Percentiles rank a stretch among this genome's conserved stretches.
phyloP scores from a whole-genome alignment of 2,113 vertebrate species.

The Athene cunicularia region DNA sequence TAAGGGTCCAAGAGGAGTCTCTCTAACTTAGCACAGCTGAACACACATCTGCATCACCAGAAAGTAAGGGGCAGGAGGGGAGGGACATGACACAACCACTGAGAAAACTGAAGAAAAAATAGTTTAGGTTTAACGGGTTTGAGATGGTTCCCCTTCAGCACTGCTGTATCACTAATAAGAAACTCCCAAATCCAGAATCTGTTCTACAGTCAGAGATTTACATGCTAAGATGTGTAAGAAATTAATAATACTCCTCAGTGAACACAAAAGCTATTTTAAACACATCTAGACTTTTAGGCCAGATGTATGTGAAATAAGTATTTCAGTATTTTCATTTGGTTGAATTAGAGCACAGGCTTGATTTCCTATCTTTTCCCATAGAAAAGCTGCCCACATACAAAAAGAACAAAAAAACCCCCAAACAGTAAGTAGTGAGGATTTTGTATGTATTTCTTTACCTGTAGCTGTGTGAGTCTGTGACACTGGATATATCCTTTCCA shows the following conservation, averaged over 20 bases:
- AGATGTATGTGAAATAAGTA: neutral
- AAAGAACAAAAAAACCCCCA: neutral
- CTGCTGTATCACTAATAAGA: neutral
- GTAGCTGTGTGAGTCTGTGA: slow-evolving; percentile 94
- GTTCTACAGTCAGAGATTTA: neutral
- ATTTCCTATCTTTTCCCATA: neutral
- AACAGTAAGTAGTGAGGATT: neutral
- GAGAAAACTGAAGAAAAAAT: neutral
- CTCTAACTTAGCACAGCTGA: neutral
- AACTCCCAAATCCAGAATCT: neutral
- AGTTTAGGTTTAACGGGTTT: neutral
- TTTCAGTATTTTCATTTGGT: neutral
- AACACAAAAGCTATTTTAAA: neutral
- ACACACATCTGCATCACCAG: neutral
- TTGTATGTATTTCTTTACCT: slow-evolving; percentile 73
- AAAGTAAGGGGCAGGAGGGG: neutral
- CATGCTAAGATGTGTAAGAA: neutral
- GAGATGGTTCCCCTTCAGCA: neutral
- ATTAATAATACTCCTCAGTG: neutral
- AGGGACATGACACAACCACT: fast-evolving
- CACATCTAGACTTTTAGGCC: neutral
- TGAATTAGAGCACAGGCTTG: neutral
- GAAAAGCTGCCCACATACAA: neutral
- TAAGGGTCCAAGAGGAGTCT: neutral
- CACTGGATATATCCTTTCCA: slow-evolving; percentile 92